Evolutionary conservation across 2,888 invertebrate species (phyloP).

Genomic region (Drosophila formosana): DNA sequence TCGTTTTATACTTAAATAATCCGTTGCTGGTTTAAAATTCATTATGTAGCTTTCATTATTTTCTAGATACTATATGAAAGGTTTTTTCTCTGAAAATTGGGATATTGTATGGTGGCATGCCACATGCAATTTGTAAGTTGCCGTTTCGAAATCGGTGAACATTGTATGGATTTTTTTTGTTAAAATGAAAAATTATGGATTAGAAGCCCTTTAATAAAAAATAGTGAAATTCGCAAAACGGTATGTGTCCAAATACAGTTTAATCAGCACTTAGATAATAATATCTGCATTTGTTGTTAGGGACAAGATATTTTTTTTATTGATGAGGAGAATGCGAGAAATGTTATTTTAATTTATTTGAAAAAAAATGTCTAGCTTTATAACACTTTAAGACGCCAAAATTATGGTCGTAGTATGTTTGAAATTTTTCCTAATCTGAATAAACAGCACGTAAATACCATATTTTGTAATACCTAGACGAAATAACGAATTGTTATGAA

Average conservation of each 20-base stretch:
- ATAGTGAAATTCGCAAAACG: not conserved
- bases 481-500: constrained; percentile 22
- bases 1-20: not conserved
- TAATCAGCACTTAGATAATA: not conserved
- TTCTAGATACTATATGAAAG: not conserved
- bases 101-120: constrained; percentile 4
- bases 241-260: constrained; percentile 3
- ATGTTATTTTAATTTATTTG: not conserved
- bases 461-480: not conserved
- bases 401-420: not conserved
- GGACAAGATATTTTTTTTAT: not conserved
- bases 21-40: not conserved
- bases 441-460: not conserved
- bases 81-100: constrained; percentile 1
- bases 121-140: constrained; percentile 45
- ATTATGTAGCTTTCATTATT: not conserved
- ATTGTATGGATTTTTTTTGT: constrained; percentile 17
- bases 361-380: not conserved
- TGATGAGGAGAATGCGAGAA: not conserved
- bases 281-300: not conserved
- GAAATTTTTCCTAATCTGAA: not conserved
- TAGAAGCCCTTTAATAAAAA: constrained; percentile 25
- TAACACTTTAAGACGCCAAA: not conserved
- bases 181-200: constrained; percentile 34
- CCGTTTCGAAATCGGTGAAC: not conserved